Base-by-base conservation (phyloP, 2,888 invertebrate genomes). In the Hirtodrosophila duncani region DNA sequence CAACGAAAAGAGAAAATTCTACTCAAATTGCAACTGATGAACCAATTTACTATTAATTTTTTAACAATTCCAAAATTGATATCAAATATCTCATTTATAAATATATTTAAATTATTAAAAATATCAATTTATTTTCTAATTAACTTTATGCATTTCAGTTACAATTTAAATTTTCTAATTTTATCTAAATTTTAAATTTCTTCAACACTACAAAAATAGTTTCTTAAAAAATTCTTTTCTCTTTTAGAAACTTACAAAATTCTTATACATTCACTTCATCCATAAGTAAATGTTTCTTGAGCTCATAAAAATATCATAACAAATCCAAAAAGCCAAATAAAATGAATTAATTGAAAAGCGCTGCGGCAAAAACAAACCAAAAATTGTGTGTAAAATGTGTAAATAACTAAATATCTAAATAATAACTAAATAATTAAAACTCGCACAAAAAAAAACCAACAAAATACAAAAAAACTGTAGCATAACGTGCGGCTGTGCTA, bases 361-460 rank as follows among this genome's bases (percentile, higher is more conserved):
- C 81, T 75, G 81, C 81, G 78, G 81, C 78, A 75, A 74, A 69
- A 16, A n/a, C n/a, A 53, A 68, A 36, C 23, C 3, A 45, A 68
- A 48, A 21, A 30, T 27, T 48, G 39, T 51, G 29, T 34, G 36
- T 3, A 20, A 46, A 57, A 45, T 34, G 33, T 36, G 33, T 14
- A 5, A 24, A 11, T n/a, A 34, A 17, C 11, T 21, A 21, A 18
- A 20, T 27, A 30, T 26, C 26, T 6, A 21, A 16, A 4, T 26
- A 29, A 10, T 6, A 8, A 18, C 18, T 13, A 14, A 8, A 23
- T 17, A 33, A 31, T 6, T 13, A 18, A 41, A 26, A 50, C 20
- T 14, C 23, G 36, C 38, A 33, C n/a, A 23, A 33, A 45, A 42
- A 37, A 41, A 18, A 16, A 7, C 3, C 27, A 36, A 43, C 13